Base-by-base conservation (phyloP, 2,797 vertebrate species). In the Sternarchorhynchus goeldii region DNA sequence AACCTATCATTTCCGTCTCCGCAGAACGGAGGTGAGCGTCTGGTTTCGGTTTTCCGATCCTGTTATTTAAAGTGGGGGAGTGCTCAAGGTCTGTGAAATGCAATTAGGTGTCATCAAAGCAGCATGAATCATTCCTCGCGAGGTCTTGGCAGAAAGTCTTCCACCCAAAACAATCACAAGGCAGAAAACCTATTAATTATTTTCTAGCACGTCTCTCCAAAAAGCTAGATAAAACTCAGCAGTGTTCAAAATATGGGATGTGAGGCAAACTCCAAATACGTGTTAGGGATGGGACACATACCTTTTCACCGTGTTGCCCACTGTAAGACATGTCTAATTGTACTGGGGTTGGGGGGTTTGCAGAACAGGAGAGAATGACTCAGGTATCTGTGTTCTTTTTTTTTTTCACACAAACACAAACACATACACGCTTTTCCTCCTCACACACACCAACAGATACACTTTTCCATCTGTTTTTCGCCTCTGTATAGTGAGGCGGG, bases 401-500 rank as follows among this genome's bases (percentile, higher is more conserved):
- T 83, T 81, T 75, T 84, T 86, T 86, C 86, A 81, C 77, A 86
- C 84, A 70, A 14, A 34, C 56, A 68, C 78, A 78, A 56, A 72
- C 78, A 68, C 86, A 83, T 78, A 86, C 83, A 85, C 20, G 10
- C 8, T 25, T 50, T 25, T 25, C 3, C 34, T 25, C 10, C 21
- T 17, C 53, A 18, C 21, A 70, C 25, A 57, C 56, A 68, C 78
- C 75, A 34, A 72, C 78, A 68, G 86, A 83, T 78, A 86, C 83
- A 85, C 85, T 90, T 88, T 84, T 87, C 87, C 90, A 88, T 91
- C 87, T 90, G 88, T 86, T 88, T 69, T 89, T 76, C 85, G 78
- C 85, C 85, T 85, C 65, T 73, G 87, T 90, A 89, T 89, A 83
- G 82, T 90, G 91, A 92, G 90, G 89, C 81, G 71, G 88, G 89